Evolutionary conservation across 1,140 invertebrate species (phyloP).

Genomic region (Macrobrachium nipponense): DNA sequence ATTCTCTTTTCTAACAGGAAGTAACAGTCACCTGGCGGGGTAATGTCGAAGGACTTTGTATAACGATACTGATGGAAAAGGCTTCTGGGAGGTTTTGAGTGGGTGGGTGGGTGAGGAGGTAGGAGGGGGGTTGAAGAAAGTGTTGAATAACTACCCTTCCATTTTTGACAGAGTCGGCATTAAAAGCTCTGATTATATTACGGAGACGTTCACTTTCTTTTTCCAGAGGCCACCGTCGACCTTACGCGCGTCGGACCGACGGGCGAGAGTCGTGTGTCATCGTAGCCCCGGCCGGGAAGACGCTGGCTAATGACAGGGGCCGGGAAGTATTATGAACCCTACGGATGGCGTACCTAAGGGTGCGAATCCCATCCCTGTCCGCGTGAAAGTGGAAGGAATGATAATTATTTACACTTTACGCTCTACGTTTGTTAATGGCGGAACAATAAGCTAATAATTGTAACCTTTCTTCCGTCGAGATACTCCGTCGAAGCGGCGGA

Average conservation of each 20-base stretch:
- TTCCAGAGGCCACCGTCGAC: background rate
- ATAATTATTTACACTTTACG: constrained; percentile 19
- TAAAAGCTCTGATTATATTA: too few relatives aligned
- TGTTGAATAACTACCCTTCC: too few relatives aligned
- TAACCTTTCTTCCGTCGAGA: background rate
- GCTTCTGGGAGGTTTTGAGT: too few relatives aligned
- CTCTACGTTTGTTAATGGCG: constrained; percentile 1
- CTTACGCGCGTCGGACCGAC: background rate
- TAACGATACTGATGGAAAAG: too few relatives aligned
- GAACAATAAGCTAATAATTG: constrained; percentile 13
- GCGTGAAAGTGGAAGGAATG: constrained; percentile 15
- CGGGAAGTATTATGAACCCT: background rate
- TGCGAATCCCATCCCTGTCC: background rate
- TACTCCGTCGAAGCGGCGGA: background rate
- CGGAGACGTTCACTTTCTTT: constrained; percentile 3
- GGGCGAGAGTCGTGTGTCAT: background rate
- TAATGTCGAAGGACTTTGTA: too few relatives aligned
- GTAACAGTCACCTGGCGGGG: too few relatives aligned
- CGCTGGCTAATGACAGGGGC: background rate
- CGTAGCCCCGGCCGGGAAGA: background rate
- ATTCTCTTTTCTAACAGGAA: background rate
- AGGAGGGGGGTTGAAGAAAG: too few relatives aligned
- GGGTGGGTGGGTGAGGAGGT: too few relatives aligned
- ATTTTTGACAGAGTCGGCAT: too few relatives aligned
- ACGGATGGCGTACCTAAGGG: background rate